A percentile compares a stretch with the other conserved stretches of the same genome.
phyloP scores from a whole-genome alignment of 2,888 invertebrate species.

The Balanococcus diminutus region DNA sequence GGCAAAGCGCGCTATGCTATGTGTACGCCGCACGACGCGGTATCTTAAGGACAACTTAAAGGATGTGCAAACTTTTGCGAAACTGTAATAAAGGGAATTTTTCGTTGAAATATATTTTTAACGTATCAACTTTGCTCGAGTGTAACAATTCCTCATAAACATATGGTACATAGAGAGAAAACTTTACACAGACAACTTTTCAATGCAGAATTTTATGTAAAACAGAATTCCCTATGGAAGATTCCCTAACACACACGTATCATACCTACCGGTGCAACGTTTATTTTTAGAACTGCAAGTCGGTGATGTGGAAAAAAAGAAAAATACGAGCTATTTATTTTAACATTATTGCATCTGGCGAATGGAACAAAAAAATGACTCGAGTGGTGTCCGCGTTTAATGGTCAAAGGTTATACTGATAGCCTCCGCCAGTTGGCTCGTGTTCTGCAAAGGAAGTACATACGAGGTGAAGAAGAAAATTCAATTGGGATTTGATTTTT shows the following conservation, averaged over 20 bases:
- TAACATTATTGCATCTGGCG: background rate
- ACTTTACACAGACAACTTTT: background rate
- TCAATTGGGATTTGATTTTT: constrained; percentile 17
- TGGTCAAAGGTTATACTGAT: background rate
- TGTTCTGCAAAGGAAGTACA: no score
- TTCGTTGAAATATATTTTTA: background rate
- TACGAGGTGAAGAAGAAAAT: background rate
- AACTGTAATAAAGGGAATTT: constrained; percentile 5
- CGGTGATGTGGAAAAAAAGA: background rate
- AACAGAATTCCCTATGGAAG: background rate
- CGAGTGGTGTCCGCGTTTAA: background rate
- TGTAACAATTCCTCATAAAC: constrained; percentile 13
- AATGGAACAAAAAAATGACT: background rate
- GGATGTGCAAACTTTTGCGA: background rate
- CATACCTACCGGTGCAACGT: background rate
- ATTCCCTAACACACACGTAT: background rate
- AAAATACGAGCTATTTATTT: background rate
- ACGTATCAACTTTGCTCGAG: constrained; percentile 17
- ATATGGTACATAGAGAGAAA: background rate
- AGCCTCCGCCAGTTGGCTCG: background rate
- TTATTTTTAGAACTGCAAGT: background rate
- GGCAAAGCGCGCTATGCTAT: no score
- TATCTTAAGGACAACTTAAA: background rate
- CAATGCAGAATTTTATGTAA: constrained; percentile 17
- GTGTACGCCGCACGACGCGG: background rate